phyloP scores from a whole-genome alignment of 2,888 invertebrate species.

The Watsonalla cultraria region DNA sequence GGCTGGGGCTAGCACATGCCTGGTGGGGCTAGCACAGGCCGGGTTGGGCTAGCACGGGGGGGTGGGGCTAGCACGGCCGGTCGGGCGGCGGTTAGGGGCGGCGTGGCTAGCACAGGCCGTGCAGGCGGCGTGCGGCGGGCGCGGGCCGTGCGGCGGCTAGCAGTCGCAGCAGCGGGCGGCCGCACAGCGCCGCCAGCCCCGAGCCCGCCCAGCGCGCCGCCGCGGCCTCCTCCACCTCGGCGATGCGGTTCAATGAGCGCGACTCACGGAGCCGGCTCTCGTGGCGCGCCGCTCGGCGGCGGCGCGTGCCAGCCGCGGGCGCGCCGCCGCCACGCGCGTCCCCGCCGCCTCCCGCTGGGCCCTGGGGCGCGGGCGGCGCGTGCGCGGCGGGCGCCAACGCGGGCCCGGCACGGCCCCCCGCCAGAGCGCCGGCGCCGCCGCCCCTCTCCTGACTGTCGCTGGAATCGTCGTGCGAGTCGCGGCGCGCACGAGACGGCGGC shows the following conservation, averaged over 20 bases:
- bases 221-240: constrained; percentile 88
- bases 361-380: constrained; percentile 49
- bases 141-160: constrained; percentile 73
- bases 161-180: constrained; percentile 65
- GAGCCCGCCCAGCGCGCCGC: constrained; percentile 64
- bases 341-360: constrained; percentile 32
- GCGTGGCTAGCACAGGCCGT: constrained; percentile 59
- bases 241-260: constrained; percentile 90
- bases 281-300: constrained; percentile 64
- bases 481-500: constrained; percentile 81
- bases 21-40: too few species aligned
- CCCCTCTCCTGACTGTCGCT: constrained; percentile 90
- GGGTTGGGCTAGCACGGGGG: neutral
- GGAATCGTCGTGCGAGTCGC: constrained; percentile 91
- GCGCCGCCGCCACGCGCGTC: constrained; percentile 27
- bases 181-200: constrained; percentile 65
- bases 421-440: constrained; percentile 75
- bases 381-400: constrained; percentile 35
- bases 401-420: constrained; percentile 21
- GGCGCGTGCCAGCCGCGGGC: constrained; percentile 39
- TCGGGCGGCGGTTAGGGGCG: constrained; percentile 4
- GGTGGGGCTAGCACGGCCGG: neutral
- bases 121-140: constrained; percentile 58
- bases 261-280: constrained; percentile 84
- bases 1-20: too few species aligned